Evolutionary conservation across 2,888 invertebrate genomes (phyloP), one percentile per base, ranked within the genome.

Genomic region (Phrixothrix hirtus): DNA sequence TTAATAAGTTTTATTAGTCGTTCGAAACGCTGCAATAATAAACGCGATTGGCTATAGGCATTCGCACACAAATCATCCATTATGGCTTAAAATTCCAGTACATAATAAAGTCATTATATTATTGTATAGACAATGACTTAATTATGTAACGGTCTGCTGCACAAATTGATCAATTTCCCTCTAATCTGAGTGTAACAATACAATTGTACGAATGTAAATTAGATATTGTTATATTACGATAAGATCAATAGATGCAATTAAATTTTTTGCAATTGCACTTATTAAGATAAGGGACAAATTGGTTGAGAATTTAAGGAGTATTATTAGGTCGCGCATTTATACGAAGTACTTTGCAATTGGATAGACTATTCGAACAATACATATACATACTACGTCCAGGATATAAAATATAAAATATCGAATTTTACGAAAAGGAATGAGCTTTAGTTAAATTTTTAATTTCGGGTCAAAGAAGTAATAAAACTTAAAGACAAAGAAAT

Each of bases 141-240:
- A 65, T 65, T 63, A 50, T 51, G 56, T 58, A 57, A 59, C 51
- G 68, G 67, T 66, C 62, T 62, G 63, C 54, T 58, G 61, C 60
- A 59, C 59, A 60, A 65, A 65, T 65, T 62, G 68, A 68, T 65
- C 67, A 61, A 59, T 63, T 64, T 56, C 57, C 59, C 62, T 62
- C 62, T 64, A 67, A 67, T 68, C 62, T 62, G 59, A 52, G 41
- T 50, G 45, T 44, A 46, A 52, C 52, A 48, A 48, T 41, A 30
- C 41, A 48, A 48, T 48, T 42, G 41, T 41, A 13, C 6, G 25
- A 34, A 48, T 42, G 48, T 36, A 48, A 48, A 48, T 48, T 48
- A 42, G 16, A 35, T 26, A 48, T 41, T 48, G 48, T 48, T 48
- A 27, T 35, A 35, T 35, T 35, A 48, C 35, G 34, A 41, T 39